Percentiles rank a stretch among this genome's conserved stretches.
These are phyloP conservation scores for Lordiphosa fenestrarum DNA, from an alignment of 2,888 invertebrate species.

Conservation along the genomic window DNA sequence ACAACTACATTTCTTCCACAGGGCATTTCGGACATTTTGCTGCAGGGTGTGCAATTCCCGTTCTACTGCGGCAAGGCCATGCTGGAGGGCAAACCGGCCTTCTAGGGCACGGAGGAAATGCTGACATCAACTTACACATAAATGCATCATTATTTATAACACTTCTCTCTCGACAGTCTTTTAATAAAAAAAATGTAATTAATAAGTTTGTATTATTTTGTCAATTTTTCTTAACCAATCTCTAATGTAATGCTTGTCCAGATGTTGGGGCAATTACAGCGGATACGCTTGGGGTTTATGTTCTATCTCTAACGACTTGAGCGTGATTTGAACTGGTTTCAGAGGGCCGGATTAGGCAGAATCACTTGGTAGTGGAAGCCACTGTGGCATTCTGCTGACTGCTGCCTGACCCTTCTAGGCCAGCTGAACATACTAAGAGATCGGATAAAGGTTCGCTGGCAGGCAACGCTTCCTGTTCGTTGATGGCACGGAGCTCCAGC, in stretches of 20 bases:
- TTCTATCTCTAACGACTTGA: slow-evolving; percentile 6
- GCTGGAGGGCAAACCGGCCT: slow-evolving; percentile 84
- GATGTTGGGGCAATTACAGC: not conserved
- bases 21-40: slow-evolving; percentile 85
- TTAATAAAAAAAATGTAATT: slow-evolving; percentile 58
- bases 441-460: slow-evolving; percentile 10
- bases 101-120: slow-evolving; percentile 41
- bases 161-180: slow-evolving; percentile 30
- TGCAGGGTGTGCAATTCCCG: slow-evolving; percentile 86
- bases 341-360: not conserved
- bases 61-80: slow-evolving; percentile 86
- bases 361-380: slow-evolving; percentile 66
- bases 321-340: slow-evolving; percentile 10
- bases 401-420: slow-evolving; percentile 42
- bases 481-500: slow-evolving; percentile 56
- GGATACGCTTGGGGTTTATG: not conserved
- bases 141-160: slow-evolving; percentile 43
- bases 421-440: slow-evolving; percentile 10
- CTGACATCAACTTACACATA: slow-evolving; percentile 28
- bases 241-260: slow-evolving; percentile 4
- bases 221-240: slow-evolving; percentile 26
- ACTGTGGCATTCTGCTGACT: slow-evolving; percentile 66
- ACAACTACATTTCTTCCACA: slow-evolving; percentile 76
- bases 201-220: slow-evolving; percentile 39
- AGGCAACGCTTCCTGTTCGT: slow-evolving; percentile 46